Evolutionary conservation across 92 coral and sea anemone species (phyloP).

Genomic region (Palythoa grandis): DNA sequence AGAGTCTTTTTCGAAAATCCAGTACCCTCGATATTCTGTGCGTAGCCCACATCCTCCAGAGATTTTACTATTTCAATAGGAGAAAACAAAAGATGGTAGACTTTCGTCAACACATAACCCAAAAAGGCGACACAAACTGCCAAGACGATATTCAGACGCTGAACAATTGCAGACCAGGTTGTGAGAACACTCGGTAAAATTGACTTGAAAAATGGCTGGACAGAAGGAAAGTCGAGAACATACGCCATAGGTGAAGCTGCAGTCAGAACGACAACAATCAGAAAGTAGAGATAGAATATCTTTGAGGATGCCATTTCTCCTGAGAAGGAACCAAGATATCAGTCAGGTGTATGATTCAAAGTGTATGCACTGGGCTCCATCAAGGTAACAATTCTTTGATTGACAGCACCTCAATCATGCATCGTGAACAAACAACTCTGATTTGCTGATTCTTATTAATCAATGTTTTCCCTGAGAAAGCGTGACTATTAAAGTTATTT

Average conservation of each 20-base stretch:
- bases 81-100: slow-evolving; percentile 69
- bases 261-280: slow-evolving; percentile 52
- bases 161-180: slow-evolving; percentile 32
- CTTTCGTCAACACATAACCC: slow-evolving; percentile 50
- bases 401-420: background rate
- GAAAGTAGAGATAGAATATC: slow-evolving; percentile 40
- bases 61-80: slow-evolving; percentile 67
- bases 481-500: background rate
- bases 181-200: slow-evolving; percentile 18
- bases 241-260: slow-evolving; percentile 57
- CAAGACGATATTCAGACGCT: slow-evolving; percentile 36
- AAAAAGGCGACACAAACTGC: slow-evolving; percentile 23
- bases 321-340: background rate
- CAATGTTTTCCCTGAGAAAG: too few species aligned
- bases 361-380: background rate
- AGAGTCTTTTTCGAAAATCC: slow-evolving; percentile 67
- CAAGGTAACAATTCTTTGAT: background rate
- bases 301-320: slow-evolving; percentile 50
- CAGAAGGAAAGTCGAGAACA: slow-evolving; percentile 49
- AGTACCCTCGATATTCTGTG: slow-evolving; percentile 50
- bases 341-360: background rate
- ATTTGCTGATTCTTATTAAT: background rate
- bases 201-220: slow-evolving; percentile 43
- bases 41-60: slow-evolving; percentile 82
- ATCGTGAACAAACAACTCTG: background rate